phyloP scores from a whole-genome alignment of 2,888 invertebrate genomes.

The Camptogramma bilineatum region DNA sequence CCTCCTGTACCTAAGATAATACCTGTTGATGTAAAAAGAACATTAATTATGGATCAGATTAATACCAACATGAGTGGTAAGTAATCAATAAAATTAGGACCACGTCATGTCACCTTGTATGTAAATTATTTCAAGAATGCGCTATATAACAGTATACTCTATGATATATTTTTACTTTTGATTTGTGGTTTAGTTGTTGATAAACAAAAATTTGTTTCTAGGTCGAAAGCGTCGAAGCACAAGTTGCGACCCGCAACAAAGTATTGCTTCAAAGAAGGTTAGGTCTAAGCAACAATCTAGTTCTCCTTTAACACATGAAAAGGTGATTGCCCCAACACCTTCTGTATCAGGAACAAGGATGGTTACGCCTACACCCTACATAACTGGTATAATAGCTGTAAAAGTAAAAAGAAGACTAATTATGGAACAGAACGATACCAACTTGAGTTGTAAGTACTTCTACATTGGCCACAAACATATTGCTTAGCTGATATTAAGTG shows the following conservation, averaged over 20 bases:
- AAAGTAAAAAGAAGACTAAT: background rate
- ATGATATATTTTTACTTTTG: too few species aligned
- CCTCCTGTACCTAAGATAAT: background rate
- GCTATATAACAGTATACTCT: too few species aligned
- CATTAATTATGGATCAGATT: background rate
- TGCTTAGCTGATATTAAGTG: too few species aligned
- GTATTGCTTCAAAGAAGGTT: background rate
- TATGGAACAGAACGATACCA: background rate
- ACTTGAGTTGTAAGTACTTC: constrained; percentile 1
- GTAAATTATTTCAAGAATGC: too few species aligned
- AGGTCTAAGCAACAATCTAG: background rate
- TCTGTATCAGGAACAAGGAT: too few species aligned
- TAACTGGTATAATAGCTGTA: background rate
- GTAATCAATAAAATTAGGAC: background rate
- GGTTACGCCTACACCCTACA: background rate
- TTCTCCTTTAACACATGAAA: background rate
- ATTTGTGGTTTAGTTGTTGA: too few species aligned
- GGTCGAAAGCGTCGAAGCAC: constrained; percentile 2
- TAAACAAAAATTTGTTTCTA: constrained; percentile 1
- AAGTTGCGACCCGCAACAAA: background rate
- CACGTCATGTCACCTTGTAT: too few species aligned
- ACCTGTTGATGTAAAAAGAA: constrained; percentile 4
- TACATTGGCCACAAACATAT: too few species aligned
- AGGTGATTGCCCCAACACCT: too few species aligned
- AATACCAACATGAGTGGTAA: constrained; percentile 1